Percentiles rank a stretch among this genome's conserved stretches.
phyloP scores from a whole-genome alignment of 2,888 invertebrate genomes.

The Aphrophora alni region DNA sequence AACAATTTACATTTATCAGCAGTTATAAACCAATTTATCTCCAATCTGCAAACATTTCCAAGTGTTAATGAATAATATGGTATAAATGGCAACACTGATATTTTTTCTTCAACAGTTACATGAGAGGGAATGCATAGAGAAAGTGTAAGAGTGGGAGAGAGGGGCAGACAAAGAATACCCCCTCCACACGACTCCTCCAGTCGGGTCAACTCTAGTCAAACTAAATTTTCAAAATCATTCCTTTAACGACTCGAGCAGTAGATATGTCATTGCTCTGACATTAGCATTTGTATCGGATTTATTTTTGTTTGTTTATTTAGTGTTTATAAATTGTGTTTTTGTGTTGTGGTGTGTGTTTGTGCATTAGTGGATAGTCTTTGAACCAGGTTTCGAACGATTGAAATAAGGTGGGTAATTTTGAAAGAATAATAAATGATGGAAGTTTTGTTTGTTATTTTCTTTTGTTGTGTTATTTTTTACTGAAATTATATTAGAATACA shows the following conservation, averaged over 20 bases:
- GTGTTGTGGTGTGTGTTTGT: not conserved
- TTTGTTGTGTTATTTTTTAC: too few relatives aligned
- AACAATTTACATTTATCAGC: too few relatives aligned
- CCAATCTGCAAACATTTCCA: too few relatives aligned
- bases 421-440: too few relatives aligned
- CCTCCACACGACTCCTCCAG: not conserved
- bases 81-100: not conserved
- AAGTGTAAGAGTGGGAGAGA: not conserved
- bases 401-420: not conserved
- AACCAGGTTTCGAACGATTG: not conserved
- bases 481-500: too few relatives aligned
- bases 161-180: conserved; percentile 2
- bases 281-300: not conserved
- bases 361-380: not conserved
- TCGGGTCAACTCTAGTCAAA: not conserved
- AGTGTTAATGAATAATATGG: too few relatives aligned
- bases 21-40: too few relatives aligned
- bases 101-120: not conserved
- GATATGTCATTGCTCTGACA: not conserved
- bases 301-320: not conserved
- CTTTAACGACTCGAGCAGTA: not conserved
- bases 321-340: not conserved
- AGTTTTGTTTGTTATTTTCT: too few relatives aligned
- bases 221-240: conserved; percentile 5
- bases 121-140: not conserved